Base-by-base conservation (phyloP, 2,797 vertebrate genomes). In the Phaenicophaeus curvirostris region DNA sequence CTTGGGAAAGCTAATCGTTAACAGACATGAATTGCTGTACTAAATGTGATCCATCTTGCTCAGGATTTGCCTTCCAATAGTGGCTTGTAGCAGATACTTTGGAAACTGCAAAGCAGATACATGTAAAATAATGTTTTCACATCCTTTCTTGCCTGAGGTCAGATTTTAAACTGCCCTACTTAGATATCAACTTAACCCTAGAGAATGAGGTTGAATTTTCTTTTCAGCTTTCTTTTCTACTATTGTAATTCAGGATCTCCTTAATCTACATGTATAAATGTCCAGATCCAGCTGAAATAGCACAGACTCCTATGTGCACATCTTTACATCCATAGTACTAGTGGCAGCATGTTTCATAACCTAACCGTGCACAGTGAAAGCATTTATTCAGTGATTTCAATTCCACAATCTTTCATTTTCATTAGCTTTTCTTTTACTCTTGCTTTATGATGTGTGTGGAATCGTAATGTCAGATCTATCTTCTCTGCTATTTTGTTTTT, bases 391-490 rank as follows among this genome's bases (percentile, higher is more conserved):
- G 37, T 73, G 46, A 44, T 79, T 87, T 63, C 69, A 73, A 8
- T 50, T 69, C 81, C 33, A 65, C 54, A 59, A 79, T 59, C 66
- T 92, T 91, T 88, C 83, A 37, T 84, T 93, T 91, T 89, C 85
- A 75, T 89, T 86, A 80, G 48, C 54, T 86, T 72, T 89, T 68
- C 46, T 55, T 73, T 86, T 71, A 14, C 72, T 87, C 57, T 80
- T 88, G 76, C 66, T 83, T 93, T 91, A 73, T 93, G 82, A 50
- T 76, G 63, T 94, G 77, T 71, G 57, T 61, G 74, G 79, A 94
- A 91, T 81, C 37, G 59, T 84, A 89, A 92, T 78, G 63, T 55
- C 89, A 84, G 63, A 71, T 95, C 92, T 54, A 54, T 84, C 85
- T 90, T 93, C 77, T 57, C 76, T 89, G 25, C 39, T 16, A 0